Evolutionary conservation across 2,797 vertebrate species (phyloP).

Genomic region (Pteropus rufus): DNA sequence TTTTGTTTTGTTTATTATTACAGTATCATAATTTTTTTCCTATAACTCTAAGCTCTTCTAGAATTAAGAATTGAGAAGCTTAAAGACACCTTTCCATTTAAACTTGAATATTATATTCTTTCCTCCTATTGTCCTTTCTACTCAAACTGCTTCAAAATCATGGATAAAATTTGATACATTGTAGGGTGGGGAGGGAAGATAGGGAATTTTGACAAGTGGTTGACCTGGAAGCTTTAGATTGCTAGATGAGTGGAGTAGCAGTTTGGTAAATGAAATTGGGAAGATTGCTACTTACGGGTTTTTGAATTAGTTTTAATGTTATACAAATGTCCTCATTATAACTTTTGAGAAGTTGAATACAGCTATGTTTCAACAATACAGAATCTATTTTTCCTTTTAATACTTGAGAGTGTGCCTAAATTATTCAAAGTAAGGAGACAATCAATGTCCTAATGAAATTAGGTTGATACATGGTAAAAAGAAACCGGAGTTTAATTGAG

Average conservation of each 20-base stretch:
- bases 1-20: constrained; percentile 33
- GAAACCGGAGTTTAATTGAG: not conserved
- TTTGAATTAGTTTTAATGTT: constrained; percentile 19
- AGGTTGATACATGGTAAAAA: not conserved
- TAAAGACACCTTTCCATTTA: constrained; percentile 1
- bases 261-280: not conserved
- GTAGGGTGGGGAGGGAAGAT: not conserved
- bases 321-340: not conserved
- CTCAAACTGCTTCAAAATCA: not conserved
- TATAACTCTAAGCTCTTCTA: not conserved
- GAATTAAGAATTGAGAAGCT: not conserved
- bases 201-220: not conserved
- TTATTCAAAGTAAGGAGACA: not conserved
- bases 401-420: not conserved
- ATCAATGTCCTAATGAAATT: not conserved
- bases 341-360: not conserved
- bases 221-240: not conserved
- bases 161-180: not conserved
- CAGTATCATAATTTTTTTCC: not conserved
- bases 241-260: not conserved
- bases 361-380: not conserved
- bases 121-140: not conserved
- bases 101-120: not conserved
- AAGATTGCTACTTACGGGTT: not conserved
- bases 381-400: constrained; percentile 6